Evolutionary conservation across 2,888 invertebrate genomes (phyloP).

Genomic region (Orthonevra nobilis): DNA sequence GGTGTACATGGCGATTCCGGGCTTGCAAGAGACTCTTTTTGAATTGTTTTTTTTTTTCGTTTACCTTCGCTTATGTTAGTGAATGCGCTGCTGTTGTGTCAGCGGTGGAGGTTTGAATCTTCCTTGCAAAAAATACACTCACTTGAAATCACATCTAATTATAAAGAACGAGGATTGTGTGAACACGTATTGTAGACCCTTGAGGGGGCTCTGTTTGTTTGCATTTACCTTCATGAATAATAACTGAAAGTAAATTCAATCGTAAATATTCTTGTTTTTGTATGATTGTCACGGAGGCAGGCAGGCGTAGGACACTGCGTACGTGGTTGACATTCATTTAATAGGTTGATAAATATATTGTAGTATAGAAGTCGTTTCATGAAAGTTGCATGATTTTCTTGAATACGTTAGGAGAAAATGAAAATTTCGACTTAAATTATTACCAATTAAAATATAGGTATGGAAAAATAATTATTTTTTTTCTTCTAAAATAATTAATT

Average conservation of each 20-base stretch:
- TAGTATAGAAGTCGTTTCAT: no score
- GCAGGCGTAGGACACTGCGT: neutral
- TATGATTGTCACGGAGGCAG: conserved; percentile 12
- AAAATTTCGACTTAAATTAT: no score
- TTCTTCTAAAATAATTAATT: no score
- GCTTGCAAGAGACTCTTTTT: no score
- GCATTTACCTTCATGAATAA: conserved; percentile 43
- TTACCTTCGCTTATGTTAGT: no score
- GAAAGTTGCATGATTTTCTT: no score
- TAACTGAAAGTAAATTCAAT: conserved; percentile 25
- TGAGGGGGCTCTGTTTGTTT: neutral
- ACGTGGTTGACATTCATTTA: conserved; percentile 9
- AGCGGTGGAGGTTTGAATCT: neutral
- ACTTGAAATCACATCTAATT: conserved; percentile 12
- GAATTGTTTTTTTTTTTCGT: no score
- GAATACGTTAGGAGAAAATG: no score
- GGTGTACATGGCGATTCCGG: conserved; percentile 15
- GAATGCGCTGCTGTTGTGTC: neutral
- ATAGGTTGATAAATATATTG: neutral
- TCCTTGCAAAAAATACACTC: neutral
- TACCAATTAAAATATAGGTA: no score
- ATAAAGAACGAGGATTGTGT: conserved; percentile 1
- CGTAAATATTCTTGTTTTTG: conserved; percentile 5
- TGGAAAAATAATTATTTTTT: no score
- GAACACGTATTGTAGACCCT: neutral